These are phyloP conservation scores for Clarias platycephalus DNA, from an alignment of 2,797 vertebrate genomes.

Conservation along the genomic window DNA sequence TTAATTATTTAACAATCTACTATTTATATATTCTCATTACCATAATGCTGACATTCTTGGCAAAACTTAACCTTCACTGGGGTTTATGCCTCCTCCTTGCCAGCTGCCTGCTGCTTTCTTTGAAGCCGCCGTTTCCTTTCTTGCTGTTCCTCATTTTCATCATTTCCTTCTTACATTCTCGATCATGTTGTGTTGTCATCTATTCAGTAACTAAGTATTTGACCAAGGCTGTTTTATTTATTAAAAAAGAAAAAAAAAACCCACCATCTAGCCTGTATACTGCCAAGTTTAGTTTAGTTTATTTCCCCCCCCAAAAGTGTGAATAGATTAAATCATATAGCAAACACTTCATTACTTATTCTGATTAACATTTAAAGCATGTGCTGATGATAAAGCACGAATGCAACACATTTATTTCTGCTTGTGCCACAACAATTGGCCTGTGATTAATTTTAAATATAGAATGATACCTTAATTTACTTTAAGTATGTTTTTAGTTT, in stretches of 20 bases:
- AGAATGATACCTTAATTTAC: neutral
- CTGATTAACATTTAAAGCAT: neutral
- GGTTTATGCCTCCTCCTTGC: neutral
- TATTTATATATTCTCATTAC: neutral
- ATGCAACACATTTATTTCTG: neutral
- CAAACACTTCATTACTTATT: neutral
- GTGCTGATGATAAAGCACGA: neutral
- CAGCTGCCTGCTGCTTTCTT: neutral
- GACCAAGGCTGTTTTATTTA: neutral
- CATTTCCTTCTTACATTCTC: neutral
- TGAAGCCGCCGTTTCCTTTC: neutral
- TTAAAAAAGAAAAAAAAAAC: too few species aligned
- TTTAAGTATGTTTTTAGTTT: neutral
- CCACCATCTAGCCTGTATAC: neutral
- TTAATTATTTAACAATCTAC: neutral
- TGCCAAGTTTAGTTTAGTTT: neutral
- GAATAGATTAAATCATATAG: too few species aligned
- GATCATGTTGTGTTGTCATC: neutral
- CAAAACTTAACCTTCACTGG: too few species aligned
- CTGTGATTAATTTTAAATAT: neutral
- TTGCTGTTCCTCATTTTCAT: constrained; percentile 3
- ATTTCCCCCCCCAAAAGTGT: too few species aligned
- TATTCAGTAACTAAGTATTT: neutral
- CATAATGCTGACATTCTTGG: neutral
- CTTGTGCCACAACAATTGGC: neutral